Percentiles rank a stretch among this genome's conserved stretches.
Evolutionary conservation across 2,888 invertebrate genomes (phyloP).

Genomic region (Mesochorus sp.): DNA sequence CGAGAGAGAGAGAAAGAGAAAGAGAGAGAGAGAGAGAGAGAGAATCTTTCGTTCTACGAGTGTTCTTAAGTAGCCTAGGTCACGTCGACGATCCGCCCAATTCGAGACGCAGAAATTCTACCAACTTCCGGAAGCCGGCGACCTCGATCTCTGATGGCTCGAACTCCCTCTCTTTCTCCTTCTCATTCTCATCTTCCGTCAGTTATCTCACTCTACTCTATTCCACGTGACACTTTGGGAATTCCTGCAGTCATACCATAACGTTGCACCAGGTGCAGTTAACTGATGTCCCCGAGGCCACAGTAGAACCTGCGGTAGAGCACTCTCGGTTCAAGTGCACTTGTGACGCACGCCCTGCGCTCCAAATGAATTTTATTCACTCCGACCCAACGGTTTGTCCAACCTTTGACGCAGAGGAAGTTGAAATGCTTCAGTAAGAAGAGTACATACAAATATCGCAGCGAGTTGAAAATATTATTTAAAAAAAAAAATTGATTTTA

Average conservation of each 20-base stretch:
- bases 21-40: background rate
- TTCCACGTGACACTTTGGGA: constrained; percentile 12
- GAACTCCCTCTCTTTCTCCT: background rate
- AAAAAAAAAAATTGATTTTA: no score
- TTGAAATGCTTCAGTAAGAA: no score
- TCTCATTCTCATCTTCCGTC: background rate
- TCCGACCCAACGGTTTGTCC: background rate
- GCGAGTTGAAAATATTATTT: no score
- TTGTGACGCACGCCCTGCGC: background rate
- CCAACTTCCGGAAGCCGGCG: constrained; percentile 10
- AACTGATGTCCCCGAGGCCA: constrained; percentile 39
- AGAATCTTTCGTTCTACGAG: constrained; percentile 13
- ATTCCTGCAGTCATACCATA: constrained; percentile 31
- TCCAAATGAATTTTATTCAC: constrained; percentile 14
- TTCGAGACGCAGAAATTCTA: constrained; percentile 40
- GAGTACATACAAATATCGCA: no score
- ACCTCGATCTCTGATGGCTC: background rate
- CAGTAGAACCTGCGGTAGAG: constrained; percentile 20
- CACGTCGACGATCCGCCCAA: constrained; percentile 41
- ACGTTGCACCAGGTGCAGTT: constrained; percentile 47
- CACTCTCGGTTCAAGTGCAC: constrained; percentile 14
- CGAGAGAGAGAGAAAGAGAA: no score
- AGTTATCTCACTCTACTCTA: background rate
- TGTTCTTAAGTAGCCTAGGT: constrained; percentile 37
- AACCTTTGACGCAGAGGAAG: background rate